Evolutionary conservation across 2,797 vertebrate species (phyloP).

Genomic region (Silurus aristotelis): DNA sequence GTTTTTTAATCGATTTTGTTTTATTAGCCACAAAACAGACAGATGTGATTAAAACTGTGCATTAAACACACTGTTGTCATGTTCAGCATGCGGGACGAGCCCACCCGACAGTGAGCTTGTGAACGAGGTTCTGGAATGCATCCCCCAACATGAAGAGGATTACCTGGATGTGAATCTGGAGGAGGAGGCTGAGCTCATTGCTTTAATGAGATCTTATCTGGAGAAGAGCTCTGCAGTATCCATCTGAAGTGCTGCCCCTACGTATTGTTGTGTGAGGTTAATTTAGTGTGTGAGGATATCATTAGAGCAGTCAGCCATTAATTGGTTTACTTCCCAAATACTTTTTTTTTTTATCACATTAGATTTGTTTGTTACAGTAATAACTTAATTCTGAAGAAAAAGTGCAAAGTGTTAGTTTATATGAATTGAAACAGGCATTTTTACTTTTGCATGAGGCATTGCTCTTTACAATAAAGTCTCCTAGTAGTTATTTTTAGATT

Average conservation of each 20-base stretch:
- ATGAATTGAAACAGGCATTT: too few relatives aligned
- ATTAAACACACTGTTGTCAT: slow-evolving; percentile 44
- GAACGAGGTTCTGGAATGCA: slow-evolving; percentile 89
- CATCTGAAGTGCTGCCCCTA: slow-evolving; percentile 6
- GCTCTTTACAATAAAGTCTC: background rate
- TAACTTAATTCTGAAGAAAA: background rate
- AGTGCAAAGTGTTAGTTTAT: background rate
- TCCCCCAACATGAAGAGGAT: slow-evolving; percentile 91
- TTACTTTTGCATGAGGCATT: background rate
- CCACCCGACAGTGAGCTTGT: slow-evolving; percentile 82
- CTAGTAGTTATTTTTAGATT: background rate
- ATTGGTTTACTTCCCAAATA: background rate
- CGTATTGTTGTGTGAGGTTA: background rate
- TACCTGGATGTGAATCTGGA: slow-evolving; percentile 94
- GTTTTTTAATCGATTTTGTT: background rate
- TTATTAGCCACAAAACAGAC: background rate
- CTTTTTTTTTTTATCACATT: background rate
- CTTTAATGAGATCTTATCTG: slow-evolving; percentile 80
- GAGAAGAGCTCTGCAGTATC: slow-evolving; percentile 42
- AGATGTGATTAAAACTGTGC: background rate
- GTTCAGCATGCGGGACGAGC: slow-evolving; percentile 65
- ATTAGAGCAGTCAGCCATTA: background rate
- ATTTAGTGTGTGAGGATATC: background rate
- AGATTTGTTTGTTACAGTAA: background rate
- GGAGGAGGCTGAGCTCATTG: slow-evolving; percentile 86